Percentiles rank a stretch among this genome's conserved stretches.
Conservation (phyloP, 2,797 vertebrate species). For the Oreochromis grahami region DNA sequence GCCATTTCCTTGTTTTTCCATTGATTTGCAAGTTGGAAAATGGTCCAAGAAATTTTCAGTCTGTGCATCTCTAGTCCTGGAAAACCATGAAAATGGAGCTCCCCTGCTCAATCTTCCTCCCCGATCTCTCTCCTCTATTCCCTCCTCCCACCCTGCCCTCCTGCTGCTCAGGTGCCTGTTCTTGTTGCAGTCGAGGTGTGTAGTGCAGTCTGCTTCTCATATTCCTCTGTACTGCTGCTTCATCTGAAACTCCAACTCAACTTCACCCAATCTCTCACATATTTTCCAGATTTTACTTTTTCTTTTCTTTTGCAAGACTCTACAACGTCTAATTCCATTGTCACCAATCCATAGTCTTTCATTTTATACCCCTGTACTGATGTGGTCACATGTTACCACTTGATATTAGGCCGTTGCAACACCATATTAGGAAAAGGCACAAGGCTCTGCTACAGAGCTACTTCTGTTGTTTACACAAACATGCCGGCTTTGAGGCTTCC, state of each 20-base stretch:
- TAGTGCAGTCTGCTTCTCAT: constrained; percentile 40
- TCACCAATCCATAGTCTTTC: background rate
- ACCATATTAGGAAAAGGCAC: constrained; percentile 53
- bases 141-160: constrained; percentile 32
- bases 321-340: background rate
- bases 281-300: background rate
- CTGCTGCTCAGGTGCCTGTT: constrained; percentile 56
- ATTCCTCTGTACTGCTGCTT: constrained; percentile 28
- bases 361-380: background rate
- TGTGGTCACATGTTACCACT: background rate
- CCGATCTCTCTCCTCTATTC: constrained; percentile 16
- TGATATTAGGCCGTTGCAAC: background rate
- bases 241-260: constrained; percentile 1
- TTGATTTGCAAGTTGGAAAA: background rate
- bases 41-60: background rate
- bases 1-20: background rate
- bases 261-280: background rate
- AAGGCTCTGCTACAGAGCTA: background rate
- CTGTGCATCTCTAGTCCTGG: background rate
- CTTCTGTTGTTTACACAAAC: constrained; percentile 42
- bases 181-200: constrained; percentile 15
- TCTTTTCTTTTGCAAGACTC: background rate
- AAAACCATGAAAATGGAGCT: background rate
- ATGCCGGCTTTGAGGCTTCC: constrained; percentile 9
- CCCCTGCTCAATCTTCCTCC: background rate